These are phyloP conservation scores for Augochlorella aurata DNA, from an alignment of 2,888 invertebrate species.

Conservation along the genomic window DNA sequence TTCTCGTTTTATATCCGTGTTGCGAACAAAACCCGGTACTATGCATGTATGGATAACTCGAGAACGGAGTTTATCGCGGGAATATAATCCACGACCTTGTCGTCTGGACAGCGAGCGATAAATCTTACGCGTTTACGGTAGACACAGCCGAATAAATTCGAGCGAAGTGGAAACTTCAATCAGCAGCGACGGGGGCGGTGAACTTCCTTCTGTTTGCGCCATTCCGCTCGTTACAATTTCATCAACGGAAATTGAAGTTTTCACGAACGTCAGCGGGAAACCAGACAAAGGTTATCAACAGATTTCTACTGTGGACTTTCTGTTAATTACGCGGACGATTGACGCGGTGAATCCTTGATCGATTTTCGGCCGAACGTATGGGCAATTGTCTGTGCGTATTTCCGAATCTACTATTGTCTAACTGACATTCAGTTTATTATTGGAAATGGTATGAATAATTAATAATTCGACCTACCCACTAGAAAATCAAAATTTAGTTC, in stretches of 20 bases:
- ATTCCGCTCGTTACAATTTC: conserved; percentile 1
- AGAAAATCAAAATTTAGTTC: too few relatives aligned
- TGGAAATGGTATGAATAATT: too few relatives aligned
- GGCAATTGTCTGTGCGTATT: too few relatives aligned
- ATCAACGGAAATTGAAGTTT: conserved; percentile 1
- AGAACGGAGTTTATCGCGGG: not conserved
- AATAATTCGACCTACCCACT: too few relatives aligned
- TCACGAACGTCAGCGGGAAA: not conserved
- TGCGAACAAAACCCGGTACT: not conserved
- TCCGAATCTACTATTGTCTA: too few relatives aligned
- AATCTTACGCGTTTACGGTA: not conserved
- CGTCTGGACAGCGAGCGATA: not conserved
- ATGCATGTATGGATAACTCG: not conserved
- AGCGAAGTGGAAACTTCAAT: not conserved
- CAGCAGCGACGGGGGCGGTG: not conserved
- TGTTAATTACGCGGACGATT: not conserved
- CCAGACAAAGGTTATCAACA: not conserved
- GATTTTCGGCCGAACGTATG: not conserved
- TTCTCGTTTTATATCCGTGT: not conserved
- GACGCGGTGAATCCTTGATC: too few relatives aligned
- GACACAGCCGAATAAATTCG: not conserved
- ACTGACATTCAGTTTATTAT: too few relatives aligned
- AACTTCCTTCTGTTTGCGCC: not conserved
- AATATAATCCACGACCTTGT: not conserved
- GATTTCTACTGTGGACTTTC: not conserved